Conservation (phyloP, 2,888 invertebrate genomes). For the Hyles lineata region DNA sequence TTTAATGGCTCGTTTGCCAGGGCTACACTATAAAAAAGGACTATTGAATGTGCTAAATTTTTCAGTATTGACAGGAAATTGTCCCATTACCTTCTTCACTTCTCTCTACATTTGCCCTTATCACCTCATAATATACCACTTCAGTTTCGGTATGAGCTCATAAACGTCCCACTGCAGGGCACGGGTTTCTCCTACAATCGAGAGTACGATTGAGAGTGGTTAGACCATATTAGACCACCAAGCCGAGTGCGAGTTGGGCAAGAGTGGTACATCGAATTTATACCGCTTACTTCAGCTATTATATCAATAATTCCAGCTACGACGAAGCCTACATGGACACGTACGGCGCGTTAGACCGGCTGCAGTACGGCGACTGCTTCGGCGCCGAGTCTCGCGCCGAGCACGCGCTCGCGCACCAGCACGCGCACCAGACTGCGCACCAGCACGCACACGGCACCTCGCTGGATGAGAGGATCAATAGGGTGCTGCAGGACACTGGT, state of each 20-base stretch:
- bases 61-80: no score
- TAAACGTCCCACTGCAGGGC: no score
- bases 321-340: constrained; percentile 79
- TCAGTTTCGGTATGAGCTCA: no score
- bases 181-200: no score
- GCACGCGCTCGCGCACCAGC: constrained; percentile 34
- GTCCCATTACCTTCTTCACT: no score
- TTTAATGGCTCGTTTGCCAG: no score
- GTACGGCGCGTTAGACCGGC: constrained; percentile 75
- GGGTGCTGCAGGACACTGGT: constrained; percentile 66
- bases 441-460: constrained; percentile 43
- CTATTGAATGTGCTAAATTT: no score
- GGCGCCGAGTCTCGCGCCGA: constrained; percentile 38
- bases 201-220: no score
- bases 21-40: no score
- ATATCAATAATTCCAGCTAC: constrained; percentile 54
- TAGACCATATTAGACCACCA: no score
- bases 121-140: not conserved
- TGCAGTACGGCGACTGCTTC: constrained; percentile 80
- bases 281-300: not conserved
- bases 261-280: no score
- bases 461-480: constrained; percentile 70
- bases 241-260: no score
- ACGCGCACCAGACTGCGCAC: constrained; percentile 29
- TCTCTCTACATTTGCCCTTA: not conserved